phyloP scores from a whole-genome alignment of 2,797 vertebrate genomes.

The Meda fulgida region DNA sequence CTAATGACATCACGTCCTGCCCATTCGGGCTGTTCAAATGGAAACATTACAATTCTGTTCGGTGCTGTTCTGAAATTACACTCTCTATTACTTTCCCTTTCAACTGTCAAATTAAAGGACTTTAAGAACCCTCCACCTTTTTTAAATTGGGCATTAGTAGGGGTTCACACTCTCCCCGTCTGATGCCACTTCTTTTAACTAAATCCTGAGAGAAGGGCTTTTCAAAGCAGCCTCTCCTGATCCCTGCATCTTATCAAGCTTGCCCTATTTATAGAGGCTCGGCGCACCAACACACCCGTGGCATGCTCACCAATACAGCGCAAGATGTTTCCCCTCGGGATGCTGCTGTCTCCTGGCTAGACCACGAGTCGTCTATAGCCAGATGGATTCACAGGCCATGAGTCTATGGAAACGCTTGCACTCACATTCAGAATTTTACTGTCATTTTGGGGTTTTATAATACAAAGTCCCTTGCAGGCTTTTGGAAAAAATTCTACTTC shows the following conservation, averaged over 20 bases:
- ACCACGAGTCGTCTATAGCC: slow-evolving; percentile 3
- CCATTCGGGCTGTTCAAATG: background rate
- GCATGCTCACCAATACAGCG: slow-evolving; percentile 5
- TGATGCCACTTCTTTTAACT: slow-evolving; percentile 39
- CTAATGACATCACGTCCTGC: background rate
- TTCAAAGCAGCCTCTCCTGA: slow-evolving; percentile 40
- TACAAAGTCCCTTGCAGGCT: background rate
- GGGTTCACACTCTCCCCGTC: background rate
- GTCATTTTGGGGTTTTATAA: slow-evolving; percentile 40
- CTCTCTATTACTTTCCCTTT: background rate
- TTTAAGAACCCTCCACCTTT: background rate
- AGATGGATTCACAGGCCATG: background rate
- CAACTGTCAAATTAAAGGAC: slow-evolving; percentile 8
- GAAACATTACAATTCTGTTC: background rate
- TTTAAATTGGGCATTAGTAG: slow-evolving; percentile 5
- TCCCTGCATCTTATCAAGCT: slow-evolving; percentile 29
- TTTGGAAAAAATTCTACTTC: slow-evolving; percentile 5
- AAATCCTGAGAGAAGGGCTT: slow-evolving; percentile 35
- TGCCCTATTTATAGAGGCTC: slow-evolving; percentile 36
- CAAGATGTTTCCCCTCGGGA: slow-evolving; percentile 1
- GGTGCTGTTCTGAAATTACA: background rate
- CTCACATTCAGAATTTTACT: slow-evolving; percentile 7
- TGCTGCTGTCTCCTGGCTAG: slow-evolving; percentile 17
- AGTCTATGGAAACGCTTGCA: slow-evolving; percentile 1
- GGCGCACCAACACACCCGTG: background rate